phyloP scores from a whole-genome alignment of 1,140 invertebrate species.

The Leptopilina boulardi region DNA sequence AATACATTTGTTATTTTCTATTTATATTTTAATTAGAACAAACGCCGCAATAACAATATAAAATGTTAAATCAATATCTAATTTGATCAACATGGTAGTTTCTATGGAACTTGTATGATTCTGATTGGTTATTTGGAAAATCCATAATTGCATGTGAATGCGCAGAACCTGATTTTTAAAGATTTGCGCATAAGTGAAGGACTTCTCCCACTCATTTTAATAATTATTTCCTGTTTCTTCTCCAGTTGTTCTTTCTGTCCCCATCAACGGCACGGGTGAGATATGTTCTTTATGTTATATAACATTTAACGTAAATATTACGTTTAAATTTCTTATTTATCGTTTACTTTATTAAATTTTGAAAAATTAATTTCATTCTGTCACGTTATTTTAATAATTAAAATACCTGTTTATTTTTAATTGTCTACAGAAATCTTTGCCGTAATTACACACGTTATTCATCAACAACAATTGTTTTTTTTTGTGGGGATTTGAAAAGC shows the following conservation, averaged over 20 bases:
- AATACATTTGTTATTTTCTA: not conserved
- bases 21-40: not conserved
- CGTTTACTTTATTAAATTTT: not conserved
- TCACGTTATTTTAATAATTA: not conserved
- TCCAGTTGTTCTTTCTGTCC: constrained; percentile 66
- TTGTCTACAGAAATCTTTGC: constrained; percentile 60
- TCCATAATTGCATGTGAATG: not conserved
- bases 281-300: constrained; percentile 37
- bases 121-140: not conserved
- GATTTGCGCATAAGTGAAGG: not conserved
- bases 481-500: constrained; percentile 59
- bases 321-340: not conserved
- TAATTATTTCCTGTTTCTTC: constrained; percentile 4
- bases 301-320: not conserved
- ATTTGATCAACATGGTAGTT: not conserved
- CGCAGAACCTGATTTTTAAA: not conserved
- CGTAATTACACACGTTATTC: constrained; percentile 46
- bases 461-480: not conserved
- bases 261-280: constrained; percentile 67
- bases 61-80: not conserved
- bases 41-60: not conserved
- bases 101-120: not conserved
- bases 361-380: not conserved
- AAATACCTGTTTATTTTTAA: constrained; percentile 39
- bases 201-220: not conserved